Conservation (phyloP, 1,140 invertebrate species). For the Globodera ellingtonae region DNA sequence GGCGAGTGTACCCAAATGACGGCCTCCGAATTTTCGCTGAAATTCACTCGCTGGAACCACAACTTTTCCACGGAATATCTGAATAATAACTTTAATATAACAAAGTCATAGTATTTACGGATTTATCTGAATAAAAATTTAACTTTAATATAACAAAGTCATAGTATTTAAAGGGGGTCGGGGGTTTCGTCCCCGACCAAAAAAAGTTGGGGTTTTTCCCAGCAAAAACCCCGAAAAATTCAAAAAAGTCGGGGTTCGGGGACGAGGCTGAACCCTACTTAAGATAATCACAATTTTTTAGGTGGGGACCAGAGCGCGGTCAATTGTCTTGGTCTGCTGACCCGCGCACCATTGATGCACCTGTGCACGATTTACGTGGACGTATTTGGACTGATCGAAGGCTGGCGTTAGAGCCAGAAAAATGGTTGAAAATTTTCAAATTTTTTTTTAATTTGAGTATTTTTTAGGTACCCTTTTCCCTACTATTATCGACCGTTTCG, state of each 20-base stretch:
- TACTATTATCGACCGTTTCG: constrained; percentile 58
- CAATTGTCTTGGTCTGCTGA: constrained; percentile 62
- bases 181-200: no score
- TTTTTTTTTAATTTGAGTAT: not conserved
- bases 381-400: constrained; percentile 77
- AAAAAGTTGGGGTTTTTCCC: no score
- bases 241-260: no score
- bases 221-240: no score
- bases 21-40: constrained; percentile 59
- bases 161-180: no score
- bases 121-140: no score
- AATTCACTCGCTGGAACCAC: constrained; percentile 65
- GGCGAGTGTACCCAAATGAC: constrained; percentile 64
- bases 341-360: constrained; percentile 51
- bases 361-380: constrained; percentile 75
- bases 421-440: constrained; percentile 41
- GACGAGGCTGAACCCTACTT: no score
- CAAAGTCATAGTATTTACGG: no score
- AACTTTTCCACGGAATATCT: constrained; percentile 60
- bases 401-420: constrained; percentile 69
- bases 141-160: no score
- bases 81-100: no score
- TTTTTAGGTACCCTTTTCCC: constrained; percentile 44
- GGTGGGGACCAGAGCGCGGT: constrained; percentile 71
- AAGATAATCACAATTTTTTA: constrained; percentile 63